Conservation (phyloP, 2,113 vertebrate genomes). For the Chaetodon trifascialis region DNA sequence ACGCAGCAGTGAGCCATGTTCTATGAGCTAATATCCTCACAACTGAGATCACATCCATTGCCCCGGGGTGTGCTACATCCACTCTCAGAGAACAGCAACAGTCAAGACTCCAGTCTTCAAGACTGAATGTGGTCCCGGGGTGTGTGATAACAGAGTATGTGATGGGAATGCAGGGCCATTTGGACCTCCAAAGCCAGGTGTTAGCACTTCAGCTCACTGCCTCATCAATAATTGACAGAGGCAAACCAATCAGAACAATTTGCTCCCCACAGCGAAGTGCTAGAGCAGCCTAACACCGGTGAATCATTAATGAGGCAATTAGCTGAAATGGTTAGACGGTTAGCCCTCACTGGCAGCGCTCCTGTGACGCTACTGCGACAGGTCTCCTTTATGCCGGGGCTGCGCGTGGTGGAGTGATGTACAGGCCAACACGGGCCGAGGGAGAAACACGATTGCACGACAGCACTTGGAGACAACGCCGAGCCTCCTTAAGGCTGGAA, state of each 20-base stretch:
- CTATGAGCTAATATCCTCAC: constrained; percentile 61
- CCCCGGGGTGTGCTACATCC: constrained; percentile 62
- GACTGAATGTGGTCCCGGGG: constrained; percentile 65
- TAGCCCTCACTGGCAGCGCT: constrained; percentile 75
- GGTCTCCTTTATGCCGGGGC: constrained; percentile 62
- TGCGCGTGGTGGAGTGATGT: constrained; percentile 58
- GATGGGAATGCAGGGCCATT: constrained; percentile 77
- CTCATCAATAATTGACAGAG: constrained; percentile 89
- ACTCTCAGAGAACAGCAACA: constrained; percentile 56
- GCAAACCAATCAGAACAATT: constrained; percentile 89
- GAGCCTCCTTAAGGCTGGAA: constrained; percentile 52
- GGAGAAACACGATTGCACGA: constrained; percentile 43
- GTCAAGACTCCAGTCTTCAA: constrained; percentile 56
- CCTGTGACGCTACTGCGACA: constrained; percentile 69
- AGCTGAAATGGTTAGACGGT: constrained; percentile 86
- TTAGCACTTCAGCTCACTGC: constrained; percentile 85
- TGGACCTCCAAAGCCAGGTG: constrained; percentile 85
- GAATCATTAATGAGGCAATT: constrained; percentile 90
- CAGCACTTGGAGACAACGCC: constrained; percentile 40
- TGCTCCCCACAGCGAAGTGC: constrained; percentile 86
- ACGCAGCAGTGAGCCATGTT: constrained; percentile 50
- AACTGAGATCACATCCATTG: constrained; percentile 65
- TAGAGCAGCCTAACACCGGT: constrained; percentile 84
- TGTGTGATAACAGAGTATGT: constrained; percentile 74
- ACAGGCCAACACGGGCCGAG: constrained; percentile 46